Evolutionary conservation across 2,888 invertebrate genomes (phyloP), one percentile per base, ranked within the genome.

Genomic region (Ennomos erosarius): DNA sequence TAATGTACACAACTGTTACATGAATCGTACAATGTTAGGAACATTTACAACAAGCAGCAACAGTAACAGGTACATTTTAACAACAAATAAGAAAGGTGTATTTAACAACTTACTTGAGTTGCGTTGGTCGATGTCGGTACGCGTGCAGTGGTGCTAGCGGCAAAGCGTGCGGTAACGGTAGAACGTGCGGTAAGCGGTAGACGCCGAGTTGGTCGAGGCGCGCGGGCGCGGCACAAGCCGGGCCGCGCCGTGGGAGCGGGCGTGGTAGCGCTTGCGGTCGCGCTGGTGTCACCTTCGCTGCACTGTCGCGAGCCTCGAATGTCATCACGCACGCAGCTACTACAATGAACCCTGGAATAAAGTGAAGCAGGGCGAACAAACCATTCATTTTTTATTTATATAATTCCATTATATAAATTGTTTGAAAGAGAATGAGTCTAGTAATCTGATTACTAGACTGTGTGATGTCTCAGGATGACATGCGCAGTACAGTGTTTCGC

Each of bases 301-400:
- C 97, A 63, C 97, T 97, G 87, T 99, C 99, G 3, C 99, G 94
- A 0, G 98, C 98, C 82, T 99, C 99, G 81, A 99, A 98, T n/a
- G 99, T 99, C 96, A 99, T 98, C 52, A 99, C 99, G 81, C 99
- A 99, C 0, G 99, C 98, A 35, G 99, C 98, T 16, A 99, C 99
- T 40, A 99, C 97, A 70, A 98, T 97, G 84, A 99, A 99, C 39
- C 98, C 97, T 97, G 72, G 11, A 45, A 55, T 43, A 26, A 26
- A 6, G 26, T 26, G 26, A 26, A 26, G 26, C 5, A 26, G 26
- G 5, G 5, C 6, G 26, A 26, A 39, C 13, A 43, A 40, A n/a
- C 33, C 9, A 33, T 38, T 40, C 9, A 13, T 34, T 42, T 10
- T 26, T 26, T 6, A 6, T 26, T 6, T 26, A 26, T 6, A 3